Base-by-base conservation (phyloP, 2,888 invertebrate genomes). In the Sisyra terminalis region DNA sequence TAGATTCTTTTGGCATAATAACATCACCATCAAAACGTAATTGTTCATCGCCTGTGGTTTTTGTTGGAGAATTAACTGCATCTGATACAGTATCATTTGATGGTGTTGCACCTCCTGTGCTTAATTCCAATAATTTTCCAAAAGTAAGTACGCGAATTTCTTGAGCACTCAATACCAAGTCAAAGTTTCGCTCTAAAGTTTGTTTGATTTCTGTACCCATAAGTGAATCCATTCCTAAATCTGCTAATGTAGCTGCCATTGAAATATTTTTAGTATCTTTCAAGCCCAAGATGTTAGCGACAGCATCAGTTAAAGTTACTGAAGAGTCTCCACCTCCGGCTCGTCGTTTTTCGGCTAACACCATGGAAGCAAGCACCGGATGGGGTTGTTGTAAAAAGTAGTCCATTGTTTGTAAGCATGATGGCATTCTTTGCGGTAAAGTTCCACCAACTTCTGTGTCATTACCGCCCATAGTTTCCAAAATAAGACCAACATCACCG, bases 171-270 rank as follows among this genome's bases (percentile, higher is more conserved):
- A 97, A 68, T 15, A 87, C 79, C 45, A 96, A 65, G 61, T 97
- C 94, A 65, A 84, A 93, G 55, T 85, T 87, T 44, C 93, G 73
- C 61, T 94, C 94, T 42, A 96, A 66, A 0, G 88, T 87, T 65
- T 94, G 94, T 61, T 96, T 96, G 56, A 98, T 92, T 70, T 98
- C 98, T 2, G 97, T 93, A 37, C 94, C 94, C 97, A 97, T 97
- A 50, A 98, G 67, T 2, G 96, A 96, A 60, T 98, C 97, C 80
- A 98, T 88, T 46, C 97, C 97, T 32, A 98, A 73, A 61, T 98
- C 97, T 18, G 90, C 89, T 38, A 98, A 67, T 34, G 81, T 83
- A 3, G 84, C 75, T 18, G 73, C 71, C 34, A 75, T 70, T 47
- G 86, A 76, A 24, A 94, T 72, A 47, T 82, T 80, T 50, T 74